Base-by-base conservation (phyloP, 2,888 invertebrate species). In the Lampropteryx suffumata region DNA sequence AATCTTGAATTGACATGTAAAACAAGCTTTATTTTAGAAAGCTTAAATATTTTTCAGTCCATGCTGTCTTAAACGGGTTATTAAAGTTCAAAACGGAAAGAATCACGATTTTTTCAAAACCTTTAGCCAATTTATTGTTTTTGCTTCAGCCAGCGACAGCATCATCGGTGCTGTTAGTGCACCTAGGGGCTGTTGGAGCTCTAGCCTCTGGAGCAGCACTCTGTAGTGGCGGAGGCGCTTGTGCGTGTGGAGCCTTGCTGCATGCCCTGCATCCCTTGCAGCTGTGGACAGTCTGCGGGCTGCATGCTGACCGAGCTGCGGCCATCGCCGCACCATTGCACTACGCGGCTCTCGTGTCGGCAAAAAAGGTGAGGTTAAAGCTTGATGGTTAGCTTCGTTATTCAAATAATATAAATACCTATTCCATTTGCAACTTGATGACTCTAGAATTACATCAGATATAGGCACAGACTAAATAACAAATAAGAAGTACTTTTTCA, bases 241-340 rank as follows among this genome's bases (percentile, higher is more conserved):
- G 95, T 76, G 82, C 94, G 0, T 93, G 94, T 64, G 93, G 95
- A 29, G 93, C 94, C 55, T 79, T 95, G 33, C 91, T 94, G 57
- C 93, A 94, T 17, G 91, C 95, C 2, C 88, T 96, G 36, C 94
- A 95, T 67, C 95, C 95, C 2, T 88, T 95, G 51, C 93, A 94
- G 32, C 84, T 95, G 58, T 96, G 95, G 95, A 95, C 95, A 1
- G 93, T 96, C 26, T 95, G 95, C 62, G 95, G 95, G 3, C 89
- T 96, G 55, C 95, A 95, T 71, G 95, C 94, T 50, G 95, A 95
- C 80, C 90, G 95, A 54, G 96, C 95, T 57, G 95, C 95, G 55
- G 95, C 96, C 33, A 96, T 96, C 43, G 94, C 95, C 0, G 94
- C 95, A 0, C 96, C 96, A 0, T 80, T 96, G 52, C 95, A 96